phyloP scores from a whole-genome alignment of 1,140 invertebrate genomes.

The Drosophila pachea region DNA sequence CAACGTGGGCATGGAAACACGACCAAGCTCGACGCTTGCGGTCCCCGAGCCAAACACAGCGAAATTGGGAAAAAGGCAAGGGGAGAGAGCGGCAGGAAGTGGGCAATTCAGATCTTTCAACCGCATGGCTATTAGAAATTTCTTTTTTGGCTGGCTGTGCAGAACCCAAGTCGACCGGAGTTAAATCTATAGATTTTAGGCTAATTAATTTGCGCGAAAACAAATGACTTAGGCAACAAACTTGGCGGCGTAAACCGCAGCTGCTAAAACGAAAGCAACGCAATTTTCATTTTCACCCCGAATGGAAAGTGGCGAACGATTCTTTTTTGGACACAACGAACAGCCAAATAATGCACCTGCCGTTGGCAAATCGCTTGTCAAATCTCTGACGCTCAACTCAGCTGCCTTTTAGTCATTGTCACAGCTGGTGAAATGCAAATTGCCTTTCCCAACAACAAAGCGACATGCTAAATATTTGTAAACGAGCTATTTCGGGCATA shows the following conservation, averaged over 20 bases:
- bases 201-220: conserved; percentile 45
- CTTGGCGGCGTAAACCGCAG: conserved; percentile 51
- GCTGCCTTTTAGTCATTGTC: conserved; percentile 52
- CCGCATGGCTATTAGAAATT: conserved; percentile 44
- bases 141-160: conserved; percentile 12
- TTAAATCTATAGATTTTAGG: conserved; percentile 49
- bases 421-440: conserved; percentile 67
- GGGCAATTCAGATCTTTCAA: conserved; percentile 42
- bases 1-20: conserved; percentile 23
- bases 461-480: conserved; percentile 6
- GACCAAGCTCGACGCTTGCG: conserved; percentile 17
- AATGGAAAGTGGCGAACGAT: conserved; percentile 48
- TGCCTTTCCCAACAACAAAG: conserved; percentile 52
- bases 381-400: conserved; percentile 51
- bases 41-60: conserved; percentile 28
- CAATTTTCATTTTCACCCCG: conserved; percentile 63
- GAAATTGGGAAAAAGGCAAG: conserved; percentile 11
- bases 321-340: conserved; percentile 40
- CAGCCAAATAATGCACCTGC: conserved; percentile 59
- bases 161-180: conserved; percentile 28
- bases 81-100: conserved; percentile 2
- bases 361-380: conserved; percentile 43
- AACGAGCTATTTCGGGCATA: conserved; percentile 43
- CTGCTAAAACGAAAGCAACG: conserved; percentile 48
- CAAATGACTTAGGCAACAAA: conserved; percentile 63